Evolutionary conservation across 2,113 vertebrate genomes (phyloP).

Genomic region (Archilochus colubris): DNA sequence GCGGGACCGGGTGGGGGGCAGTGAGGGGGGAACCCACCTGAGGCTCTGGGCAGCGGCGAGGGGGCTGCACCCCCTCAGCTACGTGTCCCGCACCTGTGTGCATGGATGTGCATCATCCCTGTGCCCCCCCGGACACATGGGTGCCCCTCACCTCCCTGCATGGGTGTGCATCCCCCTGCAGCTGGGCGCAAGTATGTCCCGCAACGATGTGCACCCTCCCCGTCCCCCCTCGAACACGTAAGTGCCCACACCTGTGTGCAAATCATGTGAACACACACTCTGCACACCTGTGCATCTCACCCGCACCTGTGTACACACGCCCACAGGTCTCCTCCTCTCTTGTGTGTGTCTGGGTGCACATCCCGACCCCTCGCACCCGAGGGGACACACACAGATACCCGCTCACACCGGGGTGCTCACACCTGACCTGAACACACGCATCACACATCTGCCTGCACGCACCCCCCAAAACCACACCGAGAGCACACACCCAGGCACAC

Average conservation of each 20-base stretch:
- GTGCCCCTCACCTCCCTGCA: too few relatives aligned
- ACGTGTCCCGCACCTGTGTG: too few relatives aligned
- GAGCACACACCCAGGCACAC: background rate
- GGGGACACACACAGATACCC: background rate
- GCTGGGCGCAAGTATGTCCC: background rate
- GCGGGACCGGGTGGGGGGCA: background rate
- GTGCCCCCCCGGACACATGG: too few relatives aligned
- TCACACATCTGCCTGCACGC: background rate
- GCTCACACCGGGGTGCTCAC: rapidly evolving
- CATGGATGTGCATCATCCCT: background rate
- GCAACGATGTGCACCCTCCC: background rate
- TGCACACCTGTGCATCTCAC: too few relatives aligned
- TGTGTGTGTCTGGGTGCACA: background rate
- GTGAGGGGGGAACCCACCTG: background rate
- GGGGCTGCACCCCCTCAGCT: background rate
- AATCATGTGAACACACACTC: too few relatives aligned
- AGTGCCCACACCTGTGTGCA: too few relatives aligned
- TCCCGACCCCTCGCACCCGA: rapidly evolving
- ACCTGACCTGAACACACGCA: rapidly evolving
- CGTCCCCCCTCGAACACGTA: too few relatives aligned
- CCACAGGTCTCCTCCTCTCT: background rate
- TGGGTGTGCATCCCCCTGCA: background rate
- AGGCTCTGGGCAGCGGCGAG: background rate
- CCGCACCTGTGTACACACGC: too few relatives aligned
- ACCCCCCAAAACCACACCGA: background rate